Base-by-base conservation (phyloP, 2,113 vertebrate species). In the Ramphastos sulfuratus region DNA sequence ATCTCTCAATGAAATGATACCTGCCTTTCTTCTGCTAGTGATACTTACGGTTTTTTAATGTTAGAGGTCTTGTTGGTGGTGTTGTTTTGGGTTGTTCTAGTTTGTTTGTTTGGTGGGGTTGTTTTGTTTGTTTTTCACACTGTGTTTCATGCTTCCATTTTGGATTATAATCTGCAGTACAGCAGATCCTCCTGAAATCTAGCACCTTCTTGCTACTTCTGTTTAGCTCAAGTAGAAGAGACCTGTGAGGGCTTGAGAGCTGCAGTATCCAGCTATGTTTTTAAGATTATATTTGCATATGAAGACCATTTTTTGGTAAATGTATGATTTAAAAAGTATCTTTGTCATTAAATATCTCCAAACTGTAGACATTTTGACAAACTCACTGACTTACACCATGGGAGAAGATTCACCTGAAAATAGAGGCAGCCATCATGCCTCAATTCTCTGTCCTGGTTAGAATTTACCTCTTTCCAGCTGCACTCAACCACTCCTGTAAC, bases 341-440 rank as follows among this genome's bases (percentile, higher is more conserved):
- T 37, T 3, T 58, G 28, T 72, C 30, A 76, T 48, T 82, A 42
- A n/a, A 48, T 24, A 33, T 91, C 37, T 42, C 65, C 67, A 86
- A 91, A 33, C 16, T 24, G 10, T 5, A 10, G 78, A 74, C 4
- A 27, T 59, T 80, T 54, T 81, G 54, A 72, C 25, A 69, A 91
- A 61, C 4, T 58, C 7, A 8, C 2, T 61, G 46, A 20, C 6
- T 46, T 65, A 72, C 20, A 50, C 21, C 0, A 0, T 25, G 15
- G 35, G 28, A 25, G 16, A 82, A 70, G 17, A 19, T 76, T 61
- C n/a, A 35, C 14, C 7, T 58, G 44, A 50, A 65, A 58, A 48
- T 48, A 79, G 21, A 82, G 12, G 7, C 27, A 52, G 54, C 2
- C 24, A 59, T 55, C 24, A 66, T 5, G 2, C 18, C 35, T 84